Evolutionary conservation across 2,113 vertebrate species (phyloP), one percentile per base, ranked within the genome.

Genomic region (Cottus gobio): DNA sequence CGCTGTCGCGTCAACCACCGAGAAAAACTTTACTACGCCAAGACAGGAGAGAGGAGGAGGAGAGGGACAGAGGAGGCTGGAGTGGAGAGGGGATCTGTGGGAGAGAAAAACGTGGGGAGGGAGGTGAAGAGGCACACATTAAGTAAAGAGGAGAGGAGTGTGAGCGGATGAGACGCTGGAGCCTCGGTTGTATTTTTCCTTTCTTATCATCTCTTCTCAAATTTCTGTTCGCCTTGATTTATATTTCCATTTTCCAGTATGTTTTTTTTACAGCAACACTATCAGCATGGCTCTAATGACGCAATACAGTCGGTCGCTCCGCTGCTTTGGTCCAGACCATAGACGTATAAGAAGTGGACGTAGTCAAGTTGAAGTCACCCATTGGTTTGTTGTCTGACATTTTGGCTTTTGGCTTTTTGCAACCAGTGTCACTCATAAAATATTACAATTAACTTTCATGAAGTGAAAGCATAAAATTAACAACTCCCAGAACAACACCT

Each of bases 21-120:
- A 89, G 92, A 91, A 94, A 93, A 93, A 95, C 88, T 92, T 91
- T 92, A 91, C 89, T 87, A 93, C 91, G 90, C 62, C 16, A 57
- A 93, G 92, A 89, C 86, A 90, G 78, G 42, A 72, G 84, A 90
- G 90, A 90, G 90, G 84, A 91, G 79, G 84, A 20, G 56, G 77
- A 85, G 86, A 83, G 89, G 89, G 90, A 90, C 85, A 90, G 81
- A 88, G 83, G 82, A 85, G 65, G 63, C 65, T 80, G 71, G 62
- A 79, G 69, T 24, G 13, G 39, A 70, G 70, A 61, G 30, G 61
- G 60, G 56, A 61, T 85, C 63, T 70, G 79, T 26, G 58, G 31
- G 58, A 58, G 54, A 73, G 66, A 78, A 80, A 69, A 65, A 72
- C 39, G 74, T 1, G 62, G 46, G 24, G 64, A n/a, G 31, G 79